Base-by-base conservation (phyloP, 2,888 invertebrate genomes). In the Stenoptilia bipunctidactyla region DNA sequence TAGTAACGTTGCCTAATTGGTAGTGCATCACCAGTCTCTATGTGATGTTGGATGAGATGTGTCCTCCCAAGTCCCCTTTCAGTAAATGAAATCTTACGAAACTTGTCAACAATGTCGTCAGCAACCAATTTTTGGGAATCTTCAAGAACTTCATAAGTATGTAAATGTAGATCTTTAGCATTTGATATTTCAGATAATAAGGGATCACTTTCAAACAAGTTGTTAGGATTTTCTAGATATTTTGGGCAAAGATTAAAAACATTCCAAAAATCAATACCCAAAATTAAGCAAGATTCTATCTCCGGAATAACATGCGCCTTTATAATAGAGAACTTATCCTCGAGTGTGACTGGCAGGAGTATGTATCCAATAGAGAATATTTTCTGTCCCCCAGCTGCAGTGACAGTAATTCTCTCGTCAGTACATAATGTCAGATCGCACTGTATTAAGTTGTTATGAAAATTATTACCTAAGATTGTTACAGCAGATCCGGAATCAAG, bases 21-120 rank as follows among this genome's bases (percentile, higher is more conserved):
- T n/a, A n/a, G 4, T 4, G 45, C 27, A 27, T 51, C 42, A 0
- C 53, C 53, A 3, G 55, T 56, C 37, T 53, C 45, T 9, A 53
- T 56, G 0, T 13, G 33, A 37, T 56, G 54, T 1, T 30, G 36
- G 6, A 52, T 40, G 4, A 54, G 36, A 15, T 40, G 8, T 2
- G 56, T 56, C n/a, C 41, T 15, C 15, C 51, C 52, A 14, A 52
- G 37, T n/a, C 51, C 52, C 25, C 38, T 43, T 1, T 27, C 1
- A 12, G 40, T 40, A 25, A 35, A 41, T 1, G 45, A 49, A 14
- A 51, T 51, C 9, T 38, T 13, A 1, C 44, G 13, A 41, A 45
- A 49, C 13, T 44, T 27, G 1, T 41, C 9, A 10, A 49, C 36
- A 1, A 49, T 12, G 1, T 44, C 27, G 27, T 45, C 41, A 5